A percentile compares a stretch with the other conserved stretches of the same genome.
These are phyloP conservation scores for Hipposideros armiger DNA, from an alignment of 2,113 vertebrate species.

Conservation along the genomic window DNA sequence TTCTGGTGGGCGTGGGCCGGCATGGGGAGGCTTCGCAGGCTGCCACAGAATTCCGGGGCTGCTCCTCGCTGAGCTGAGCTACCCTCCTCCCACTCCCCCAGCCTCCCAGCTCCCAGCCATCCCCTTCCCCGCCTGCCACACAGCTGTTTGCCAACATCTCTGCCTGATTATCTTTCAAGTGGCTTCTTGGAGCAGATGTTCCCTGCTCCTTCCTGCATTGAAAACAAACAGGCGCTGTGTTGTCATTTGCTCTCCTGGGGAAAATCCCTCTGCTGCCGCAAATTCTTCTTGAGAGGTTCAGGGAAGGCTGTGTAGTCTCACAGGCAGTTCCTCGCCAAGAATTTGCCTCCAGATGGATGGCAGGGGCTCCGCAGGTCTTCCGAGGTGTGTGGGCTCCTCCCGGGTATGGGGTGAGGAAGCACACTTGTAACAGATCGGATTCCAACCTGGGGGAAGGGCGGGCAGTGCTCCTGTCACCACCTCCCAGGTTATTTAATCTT, in stretches of 20 bases:
- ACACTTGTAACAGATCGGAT: neutral
- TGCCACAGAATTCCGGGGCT: neutral
- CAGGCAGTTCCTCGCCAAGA: neutral
- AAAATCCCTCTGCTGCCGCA: slow-evolving; percentile 54
- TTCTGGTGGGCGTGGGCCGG: accelerated
- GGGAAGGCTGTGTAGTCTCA: slow-evolving; percentile 39
- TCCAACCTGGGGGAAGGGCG: neutral
- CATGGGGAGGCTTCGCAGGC: neutral
- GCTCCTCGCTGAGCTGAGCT: neutral
- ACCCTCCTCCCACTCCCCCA: neutral
- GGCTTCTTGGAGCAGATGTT: slow-evolving; percentile 83
- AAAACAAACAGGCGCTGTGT: slow-evolving; percentile 80
- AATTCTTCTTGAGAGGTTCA: slow-evolving; percentile 58
- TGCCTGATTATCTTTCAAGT: slow-evolving; percentile 84
- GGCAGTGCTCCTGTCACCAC: neutral
- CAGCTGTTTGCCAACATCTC: slow-evolving; percentile 80
- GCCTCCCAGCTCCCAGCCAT: neutral
- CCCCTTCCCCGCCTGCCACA: slow-evolving; percentile 64
- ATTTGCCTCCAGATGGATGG: slow-evolving; percentile 46
- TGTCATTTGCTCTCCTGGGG: slow-evolving; percentile 70
- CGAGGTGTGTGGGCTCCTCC: neutral
- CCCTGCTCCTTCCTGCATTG: slow-evolving; percentile 53
- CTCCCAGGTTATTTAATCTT: neutral
- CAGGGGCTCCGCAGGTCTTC: neutral
- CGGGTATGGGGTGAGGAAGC: accelerated